Percentiles rank a stretch among this genome's conserved stretches.
These are phyloP conservation scores for Acropora tenuis DNA, from an alignment of 64 coral and sea anemone species.

Conservation along the genomic window DNA sequence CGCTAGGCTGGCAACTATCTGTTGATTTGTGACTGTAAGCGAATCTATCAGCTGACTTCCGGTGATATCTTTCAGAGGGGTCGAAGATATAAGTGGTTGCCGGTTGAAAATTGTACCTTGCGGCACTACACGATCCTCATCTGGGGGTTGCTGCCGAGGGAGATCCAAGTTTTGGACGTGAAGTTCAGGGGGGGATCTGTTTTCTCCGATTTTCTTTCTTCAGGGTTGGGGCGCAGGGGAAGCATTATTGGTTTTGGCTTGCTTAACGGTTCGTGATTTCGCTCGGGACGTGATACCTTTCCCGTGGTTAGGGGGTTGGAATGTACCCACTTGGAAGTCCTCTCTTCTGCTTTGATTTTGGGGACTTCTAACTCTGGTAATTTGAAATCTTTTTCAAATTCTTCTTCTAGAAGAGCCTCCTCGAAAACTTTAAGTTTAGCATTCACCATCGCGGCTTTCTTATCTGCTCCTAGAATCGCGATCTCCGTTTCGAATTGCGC, in stretches of 20 bases:
- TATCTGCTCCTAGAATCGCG: background rate
- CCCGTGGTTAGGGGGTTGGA: background rate
- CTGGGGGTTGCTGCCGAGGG: background rate
- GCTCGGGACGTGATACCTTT: background rate
- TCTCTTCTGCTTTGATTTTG: slow-evolving; percentile 10
- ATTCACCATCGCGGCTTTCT: background rate
- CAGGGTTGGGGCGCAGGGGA: too few species aligned
- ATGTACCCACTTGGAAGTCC: slow-evolving; percentile 4
- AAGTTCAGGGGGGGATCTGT: background rate
- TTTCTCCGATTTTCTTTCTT: slow-evolving; percentile 19
- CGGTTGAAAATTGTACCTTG: background rate
- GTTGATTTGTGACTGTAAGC: slow-evolving; percentile 37
- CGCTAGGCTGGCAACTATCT: slow-evolving; percentile 61
- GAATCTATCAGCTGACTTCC: slow-evolving; percentile 41
- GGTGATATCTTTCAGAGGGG: slow-evolving; percentile 41
- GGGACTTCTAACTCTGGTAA: slow-evolving; percentile 19
- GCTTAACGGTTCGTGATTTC: background rate
- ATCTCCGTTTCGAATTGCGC: background rate
- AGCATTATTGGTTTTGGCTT: background rate
- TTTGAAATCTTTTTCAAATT: background rate
- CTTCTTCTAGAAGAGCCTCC: too few species aligned
- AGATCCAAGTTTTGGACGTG: background rate
- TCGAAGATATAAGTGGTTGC: slow-evolving; percentile 36
- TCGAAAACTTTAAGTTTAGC: slow-evolving; percentile 21
- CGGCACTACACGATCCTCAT: background rate